Evolutionary conservation across 2,113 vertebrate genomes (phyloP).

Genomic region (Sinocyclocheilus rhinocerous): DNA sequence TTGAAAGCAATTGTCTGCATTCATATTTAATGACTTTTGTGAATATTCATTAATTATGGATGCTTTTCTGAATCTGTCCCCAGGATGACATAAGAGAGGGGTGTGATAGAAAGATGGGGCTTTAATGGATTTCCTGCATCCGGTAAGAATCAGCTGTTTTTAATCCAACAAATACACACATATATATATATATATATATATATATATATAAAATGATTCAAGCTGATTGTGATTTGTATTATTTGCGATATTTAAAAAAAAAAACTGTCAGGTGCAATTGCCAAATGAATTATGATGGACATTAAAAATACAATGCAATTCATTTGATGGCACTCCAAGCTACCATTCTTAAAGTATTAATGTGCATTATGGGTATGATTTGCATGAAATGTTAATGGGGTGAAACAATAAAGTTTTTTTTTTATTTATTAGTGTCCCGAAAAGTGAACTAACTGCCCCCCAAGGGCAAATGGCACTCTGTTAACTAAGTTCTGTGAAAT

Average conservation of each 20-base stretch:
- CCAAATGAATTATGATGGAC: constrained; percentile 1
- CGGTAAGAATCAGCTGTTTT: not conserved
- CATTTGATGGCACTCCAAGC: not conserved
- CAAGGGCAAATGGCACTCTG: constrained; percentile 44
- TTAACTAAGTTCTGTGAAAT: constrained; percentile 33
- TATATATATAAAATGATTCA: not conserved
- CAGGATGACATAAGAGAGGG: constrained; percentile 19
- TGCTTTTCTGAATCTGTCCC: constrained; percentile 26
- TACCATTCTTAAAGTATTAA: constrained; percentile 28
- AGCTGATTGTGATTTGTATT: not conserved
- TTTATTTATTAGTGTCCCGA: constrained; percentile 22
- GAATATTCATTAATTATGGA: constrained; percentile 52
- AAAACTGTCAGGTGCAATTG: constrained; percentile 1
- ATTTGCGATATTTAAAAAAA: not conserved
- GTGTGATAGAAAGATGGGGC: constrained; percentile 3
- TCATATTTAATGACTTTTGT: constrained; percentile 41
- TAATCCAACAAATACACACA: not conserved
- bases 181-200: not conserved
- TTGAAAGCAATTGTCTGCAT: constrained; percentile 44
- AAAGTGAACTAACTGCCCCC: constrained; percentile 13
- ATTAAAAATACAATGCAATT: constrained; percentile 40
- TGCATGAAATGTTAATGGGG: constrained; percentile 32
- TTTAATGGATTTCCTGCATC: constrained; percentile 13
- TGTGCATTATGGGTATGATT: constrained; percentile 26
- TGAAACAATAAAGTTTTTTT: constrained; percentile 8